These are phyloP conservation scores for Pogonomyrmex californicus DNA, from an alignment of 1,140 invertebrate genomes.

Conservation along the genomic window DNA sequence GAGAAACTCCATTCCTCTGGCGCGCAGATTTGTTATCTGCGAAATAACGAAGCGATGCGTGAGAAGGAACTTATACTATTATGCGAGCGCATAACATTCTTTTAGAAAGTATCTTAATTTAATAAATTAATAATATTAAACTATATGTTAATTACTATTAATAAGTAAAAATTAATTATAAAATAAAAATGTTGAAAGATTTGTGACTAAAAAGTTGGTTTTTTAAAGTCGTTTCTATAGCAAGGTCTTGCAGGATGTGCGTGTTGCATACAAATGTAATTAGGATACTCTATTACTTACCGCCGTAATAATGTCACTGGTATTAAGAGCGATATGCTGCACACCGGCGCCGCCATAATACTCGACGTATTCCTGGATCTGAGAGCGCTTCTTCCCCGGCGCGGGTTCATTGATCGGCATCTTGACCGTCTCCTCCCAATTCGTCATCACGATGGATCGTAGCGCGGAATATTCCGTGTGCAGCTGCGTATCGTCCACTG, in stretches of 20 bases:
- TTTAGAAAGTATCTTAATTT: constrained; percentile 8
- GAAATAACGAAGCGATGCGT: constrained; percentile 51
- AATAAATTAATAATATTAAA: constrained; percentile 35
- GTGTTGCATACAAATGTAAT: constrained; percentile 6
- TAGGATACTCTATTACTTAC: constrained; percentile 88
- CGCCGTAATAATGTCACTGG: constrained; percentile 95
- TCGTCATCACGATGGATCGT: constrained; percentile 98
- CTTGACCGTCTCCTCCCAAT: constrained; percentile 99
- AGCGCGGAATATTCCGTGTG: constrained; percentile 98
- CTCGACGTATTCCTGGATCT: constrained; percentile 99
- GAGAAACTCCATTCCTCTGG: constrained; percentile 96
- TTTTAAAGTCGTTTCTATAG: not conserved
- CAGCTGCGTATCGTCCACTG: constrained; percentile 98
- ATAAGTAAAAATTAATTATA: not conserved
- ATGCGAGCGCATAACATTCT: constrained; percentile 8
- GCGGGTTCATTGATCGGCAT: constrained; percentile 99
- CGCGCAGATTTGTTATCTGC: constrained; percentile 93
- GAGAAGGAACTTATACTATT: constrained; percentile 2
- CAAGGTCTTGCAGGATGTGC: constrained; percentile 18
- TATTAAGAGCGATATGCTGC: constrained; percentile 99
- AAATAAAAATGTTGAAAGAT: constrained; percentile 13
- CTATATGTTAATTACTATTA: constrained; percentile 16
- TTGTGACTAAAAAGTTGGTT: not conserved
- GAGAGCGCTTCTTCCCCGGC: constrained; percentile 97
- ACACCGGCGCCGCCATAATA: constrained; percentile 99